Base-by-base conservation (phyloP, 2,113 vertebrate species). In the Natator depressus region DNA sequence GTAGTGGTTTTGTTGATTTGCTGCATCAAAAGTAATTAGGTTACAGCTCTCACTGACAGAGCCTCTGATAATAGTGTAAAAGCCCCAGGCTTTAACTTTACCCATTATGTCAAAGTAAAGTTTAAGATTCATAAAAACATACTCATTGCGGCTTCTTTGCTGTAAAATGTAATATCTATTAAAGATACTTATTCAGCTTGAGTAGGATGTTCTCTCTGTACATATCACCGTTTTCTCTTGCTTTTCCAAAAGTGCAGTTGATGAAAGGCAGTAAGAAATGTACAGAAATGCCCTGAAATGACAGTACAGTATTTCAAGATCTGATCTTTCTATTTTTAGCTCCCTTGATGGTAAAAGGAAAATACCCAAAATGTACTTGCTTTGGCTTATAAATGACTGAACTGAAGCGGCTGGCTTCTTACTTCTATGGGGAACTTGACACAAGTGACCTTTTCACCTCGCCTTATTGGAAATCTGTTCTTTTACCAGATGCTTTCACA, bases 11-110 rank as follows among this genome's bases (percentile, higher is more conserved):
- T 97, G 97, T 96, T 98, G 98, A 98, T 98, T 98, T 98, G 97
- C 97, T 97, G 97, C 98, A 98, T 98, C 98, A 97, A 97, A 98
- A 97, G 96, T 98, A 98, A 98, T 98, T 98, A 98, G 90, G 97
- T 97, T 98, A 98, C 97, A 97, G 97, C 93, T 92, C 96, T 98
- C 97, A 93, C 93, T 98, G 98, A 97, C 96, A 96, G 96, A 96
- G 95, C 84, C 42, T 95, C 98, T 95, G 92, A 90, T 95, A 98
- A 98, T 80, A 91, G 94, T 97, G 91, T 91, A 92, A 97, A 95
- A 97, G 97, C 98, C 96, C 95, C 59, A 0, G 83, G 98, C 96
- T 97, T 94, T 86, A 93, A 89, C 94, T 94, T 96, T 92, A 89
- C 88, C 96, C 94, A 89, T 97, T 92, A 96, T 91, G 93, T 97